A percentile compares a stretch with the other conserved stretches of the same genome.
phyloP scores from a whole-genome alignment of 2,888 invertebrate species.

The Drosophila demipolita region DNA sequence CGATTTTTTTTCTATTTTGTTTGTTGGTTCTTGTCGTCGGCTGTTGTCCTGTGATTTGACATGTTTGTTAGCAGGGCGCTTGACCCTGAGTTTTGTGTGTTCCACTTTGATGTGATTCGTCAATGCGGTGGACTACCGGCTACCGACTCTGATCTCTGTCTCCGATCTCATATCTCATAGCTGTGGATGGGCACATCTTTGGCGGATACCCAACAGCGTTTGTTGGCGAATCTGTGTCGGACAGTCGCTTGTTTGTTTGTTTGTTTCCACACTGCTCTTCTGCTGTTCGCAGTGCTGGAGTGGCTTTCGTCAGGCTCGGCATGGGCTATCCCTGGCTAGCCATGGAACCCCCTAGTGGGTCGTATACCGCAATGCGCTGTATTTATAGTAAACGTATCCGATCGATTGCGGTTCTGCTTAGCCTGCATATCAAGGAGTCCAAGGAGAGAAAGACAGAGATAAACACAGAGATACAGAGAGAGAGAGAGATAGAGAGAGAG shows the following conservation, averaged over 20 bases:
- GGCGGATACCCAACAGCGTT: constrained; percentile 73
- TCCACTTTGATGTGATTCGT: constrained; percentile 83
- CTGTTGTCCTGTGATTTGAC: constrained; percentile 68
- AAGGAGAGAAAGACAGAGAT: neutral
- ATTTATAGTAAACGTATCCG: constrained; percentile 78
- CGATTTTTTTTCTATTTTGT: neutral
- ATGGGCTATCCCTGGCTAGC: constrained; percentile 13
- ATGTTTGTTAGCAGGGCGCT: constrained; percentile 74
- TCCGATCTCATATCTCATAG: constrained; percentile 8
- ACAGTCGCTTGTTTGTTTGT: constrained; percentile 32
- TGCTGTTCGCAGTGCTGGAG: constrained; percentile 28
- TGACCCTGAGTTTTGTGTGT: constrained; percentile 66
- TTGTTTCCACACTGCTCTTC: constrained; percentile 22
- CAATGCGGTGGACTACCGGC: constrained; percentile 81
- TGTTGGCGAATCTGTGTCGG: constrained; percentile 75
- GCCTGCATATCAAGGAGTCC: constrained; percentile 37
- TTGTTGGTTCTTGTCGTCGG: constrained; percentile 65
- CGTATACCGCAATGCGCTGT: constrained; percentile 65
- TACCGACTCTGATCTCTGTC: constrained; percentile 52
- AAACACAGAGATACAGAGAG: too few relatives aligned
- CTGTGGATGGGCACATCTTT: constrained; percentile 4
- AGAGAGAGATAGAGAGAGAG: neutral
- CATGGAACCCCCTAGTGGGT: constrained; percentile 33
- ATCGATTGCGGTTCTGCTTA: constrained; percentile 66
- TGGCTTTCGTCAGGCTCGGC: constrained; percentile 59